A percentile compares a stretch with the other conserved stretches of the same genome.
Evolutionary conservation across 2,888 invertebrate species (phyloP).

Genomic region (Hypselothyrea guttata): DNA sequence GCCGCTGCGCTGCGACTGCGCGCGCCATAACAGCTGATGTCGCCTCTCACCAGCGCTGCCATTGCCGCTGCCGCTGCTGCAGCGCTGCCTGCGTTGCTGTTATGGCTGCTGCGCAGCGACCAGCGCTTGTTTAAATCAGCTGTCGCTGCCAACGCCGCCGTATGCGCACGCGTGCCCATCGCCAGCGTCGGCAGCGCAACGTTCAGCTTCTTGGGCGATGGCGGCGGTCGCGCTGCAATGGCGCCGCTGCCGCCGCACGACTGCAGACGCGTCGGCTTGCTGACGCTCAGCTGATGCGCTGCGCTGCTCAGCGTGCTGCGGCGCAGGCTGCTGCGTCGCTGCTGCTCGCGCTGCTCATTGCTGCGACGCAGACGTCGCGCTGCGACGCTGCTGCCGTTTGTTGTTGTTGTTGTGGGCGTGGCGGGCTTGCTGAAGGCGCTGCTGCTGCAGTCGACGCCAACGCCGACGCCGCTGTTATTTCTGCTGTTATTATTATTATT

Average conservation of each 20-base stretch:
- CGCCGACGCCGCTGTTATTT: constrained; percentile 31
- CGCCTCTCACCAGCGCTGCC: constrained; percentile 44
- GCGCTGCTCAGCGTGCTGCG: constrained; percentile 36
- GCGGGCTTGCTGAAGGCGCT: constrained; percentile 41
- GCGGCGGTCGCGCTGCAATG: constrained; percentile 68
- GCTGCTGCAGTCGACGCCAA: too few species aligned
- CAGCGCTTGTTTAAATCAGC: constrained; percentile 61
- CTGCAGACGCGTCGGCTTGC: constrained; percentile 70
- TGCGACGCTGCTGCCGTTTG: too few species aligned
- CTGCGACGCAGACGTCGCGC: constrained; percentile 51
- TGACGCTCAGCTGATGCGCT: constrained; percentile 35
- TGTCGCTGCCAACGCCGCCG: constrained; percentile 63
- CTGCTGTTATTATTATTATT: constrained; percentile 25
- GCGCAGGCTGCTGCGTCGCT: constrained; percentile 49
- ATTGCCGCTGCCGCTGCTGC: constrained; percentile 16
- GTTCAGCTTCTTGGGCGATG: constrained; percentile 76
- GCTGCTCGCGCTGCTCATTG: constrained; percentile 60
- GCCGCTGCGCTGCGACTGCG: constrained; percentile 36
- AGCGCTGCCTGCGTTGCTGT: constrained; percentile 1
- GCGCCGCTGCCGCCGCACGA: constrained; percentile 56
- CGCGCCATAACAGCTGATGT: constrained; percentile 59
- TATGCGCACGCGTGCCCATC: constrained; percentile 63
- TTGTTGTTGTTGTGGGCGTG: constrained; percentile 52
- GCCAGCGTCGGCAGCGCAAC: constrained; percentile 65
- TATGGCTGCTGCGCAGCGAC: constrained; percentile 60